Conservation (phyloP, 2,113 vertebrate genomes). For the Cynoglossus semilaevis region DNA sequence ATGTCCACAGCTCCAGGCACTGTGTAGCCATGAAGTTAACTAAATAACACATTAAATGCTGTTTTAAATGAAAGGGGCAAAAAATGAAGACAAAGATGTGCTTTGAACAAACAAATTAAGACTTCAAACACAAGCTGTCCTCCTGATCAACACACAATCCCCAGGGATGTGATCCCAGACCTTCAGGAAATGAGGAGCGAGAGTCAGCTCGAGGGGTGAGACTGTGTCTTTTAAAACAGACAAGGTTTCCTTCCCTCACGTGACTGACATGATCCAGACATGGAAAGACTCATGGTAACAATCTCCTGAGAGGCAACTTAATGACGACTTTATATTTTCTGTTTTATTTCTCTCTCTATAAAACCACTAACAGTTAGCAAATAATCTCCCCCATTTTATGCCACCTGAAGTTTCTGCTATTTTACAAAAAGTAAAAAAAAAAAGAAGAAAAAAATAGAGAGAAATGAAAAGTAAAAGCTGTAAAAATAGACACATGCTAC, state of each 20-base stretch:
- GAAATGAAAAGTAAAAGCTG: constrained; percentile 55
- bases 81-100: not conserved
- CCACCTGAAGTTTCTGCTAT: constrained; percentile 14
- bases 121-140: not conserved
- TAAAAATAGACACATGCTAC: constrained; percentile 69
- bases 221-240: constrained; percentile 40
- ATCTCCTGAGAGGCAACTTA: constrained; percentile 68
- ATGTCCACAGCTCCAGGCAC: constrained; percentile 44
- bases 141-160: constrained; percentile 20
- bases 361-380: constrained; percentile 43
- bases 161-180: constrained; percentile 18
- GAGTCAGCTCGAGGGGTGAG: constrained; percentile 13
- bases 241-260: constrained; percentile 24
- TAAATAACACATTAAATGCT: constrained; percentile 13
- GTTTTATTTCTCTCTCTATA: constrained; percentile 33
- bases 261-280: constrained; percentile 16
- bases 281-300: constrained; percentile 32
- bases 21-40: constrained; percentile 32
- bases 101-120: not conserved
- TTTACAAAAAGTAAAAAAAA: constrained; percentile 44
- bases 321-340: constrained; percentile 18
- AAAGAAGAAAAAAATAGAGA: constrained; percentile 29
- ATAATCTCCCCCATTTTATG: not conserved
- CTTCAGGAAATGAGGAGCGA: constrained; percentile 38
- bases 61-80: not conserved